Evolutionary conservation across 2,113 vertebrate genomes (phyloP), one percentile per base, ranked within the genome.

Genomic region (Bubo blakistoni): DNA sequence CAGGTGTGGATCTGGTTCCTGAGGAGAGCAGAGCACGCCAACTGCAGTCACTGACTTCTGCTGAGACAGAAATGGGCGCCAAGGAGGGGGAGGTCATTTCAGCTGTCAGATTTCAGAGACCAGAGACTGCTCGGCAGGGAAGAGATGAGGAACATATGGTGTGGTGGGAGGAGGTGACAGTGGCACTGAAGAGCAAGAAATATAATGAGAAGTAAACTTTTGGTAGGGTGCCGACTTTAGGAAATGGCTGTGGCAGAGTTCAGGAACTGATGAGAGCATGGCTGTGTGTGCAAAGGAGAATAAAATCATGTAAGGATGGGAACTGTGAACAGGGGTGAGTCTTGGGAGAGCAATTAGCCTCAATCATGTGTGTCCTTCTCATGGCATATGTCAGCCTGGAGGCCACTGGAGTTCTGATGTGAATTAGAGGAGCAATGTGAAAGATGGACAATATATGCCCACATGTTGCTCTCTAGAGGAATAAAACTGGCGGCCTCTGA

Each of bases 101-200:
- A 95, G 9, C 94, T 93, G 94, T 91, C 94, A 85, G 1, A 34
- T 94, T 72, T 72, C 66, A 70, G 74, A 94, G 76, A 92, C 20
- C 62, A 49, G 70, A 93, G 91, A 26, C 66, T 90, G 81, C 95
- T 93, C 84, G 71, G 90, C 15, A 0, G 94, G 94, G 65, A 40
- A 46, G 91, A 67, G 67, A 88, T 40, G 34, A 93, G 70, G 46
- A 96, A 76, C 96, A 97, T 94, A 95, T 88, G 97, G 81, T 89
- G 65, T 57, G 42, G 94, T 92, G 89, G 89, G 93, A 93, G 84
- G 81, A 88, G 85, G 85, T 94, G 94, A 93, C 81, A 95, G 84
- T 51, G 52, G 70, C 58, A 61, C 58, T 10, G 78, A 92, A 91
- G 42, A 95, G 70, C 69, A 78, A 57, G 80, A 76, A 89, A 71